Percentiles rank a stretch among this genome's conserved stretches.
Conservation (phyloP, 1,140 invertebrate genomes). For the Ditylenchus dipsaci region DNA sequence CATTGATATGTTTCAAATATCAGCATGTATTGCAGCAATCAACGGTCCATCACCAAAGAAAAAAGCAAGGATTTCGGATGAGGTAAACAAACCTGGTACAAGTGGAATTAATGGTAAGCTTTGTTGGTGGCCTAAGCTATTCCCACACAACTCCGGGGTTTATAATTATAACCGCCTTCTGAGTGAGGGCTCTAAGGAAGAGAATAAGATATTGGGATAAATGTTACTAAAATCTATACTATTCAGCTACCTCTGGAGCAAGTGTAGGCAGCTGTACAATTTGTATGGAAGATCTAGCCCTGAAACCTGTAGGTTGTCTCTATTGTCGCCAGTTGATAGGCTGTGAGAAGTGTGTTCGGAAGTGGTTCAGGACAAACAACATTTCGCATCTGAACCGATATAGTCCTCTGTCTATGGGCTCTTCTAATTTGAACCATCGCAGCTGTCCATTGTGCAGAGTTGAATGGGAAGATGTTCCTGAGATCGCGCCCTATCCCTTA, state of each 20-base stretch:
- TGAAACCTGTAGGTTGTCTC: not conserved
- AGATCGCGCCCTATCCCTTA: not conserved
- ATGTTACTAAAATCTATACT: too few species aligned
- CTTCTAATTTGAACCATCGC: constrained; percentile 10
- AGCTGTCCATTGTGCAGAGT: constrained; percentile 14
- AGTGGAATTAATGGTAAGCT: not conserved
- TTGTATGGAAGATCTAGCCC: not conserved
- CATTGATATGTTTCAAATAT: not conserved
- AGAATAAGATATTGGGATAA: too few species aligned
- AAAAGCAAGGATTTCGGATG: not conserved
- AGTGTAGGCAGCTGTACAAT: not conserved
- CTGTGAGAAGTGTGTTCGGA: constrained; percentile 13
- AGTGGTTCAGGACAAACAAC: constrained; percentile 15
- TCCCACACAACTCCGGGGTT: too few species aligned
- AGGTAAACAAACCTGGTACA: not conserved
- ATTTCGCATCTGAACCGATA: constrained; percentile 6
- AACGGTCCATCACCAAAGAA: not conserved
- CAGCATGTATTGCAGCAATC: not conserved
- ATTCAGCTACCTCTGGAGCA: too few species aligned
- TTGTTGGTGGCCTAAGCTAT: not conserved
- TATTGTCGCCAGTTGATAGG: constrained; percentile 8
- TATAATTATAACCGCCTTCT: too few species aligned
- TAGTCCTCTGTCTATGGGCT: constrained; percentile 1
- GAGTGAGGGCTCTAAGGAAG: too few species aligned
- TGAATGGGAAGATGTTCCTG: not conserved